phyloP scores from a whole-genome alignment of 2,113 vertebrate species.

The Clarias macrocephalus region DNA sequence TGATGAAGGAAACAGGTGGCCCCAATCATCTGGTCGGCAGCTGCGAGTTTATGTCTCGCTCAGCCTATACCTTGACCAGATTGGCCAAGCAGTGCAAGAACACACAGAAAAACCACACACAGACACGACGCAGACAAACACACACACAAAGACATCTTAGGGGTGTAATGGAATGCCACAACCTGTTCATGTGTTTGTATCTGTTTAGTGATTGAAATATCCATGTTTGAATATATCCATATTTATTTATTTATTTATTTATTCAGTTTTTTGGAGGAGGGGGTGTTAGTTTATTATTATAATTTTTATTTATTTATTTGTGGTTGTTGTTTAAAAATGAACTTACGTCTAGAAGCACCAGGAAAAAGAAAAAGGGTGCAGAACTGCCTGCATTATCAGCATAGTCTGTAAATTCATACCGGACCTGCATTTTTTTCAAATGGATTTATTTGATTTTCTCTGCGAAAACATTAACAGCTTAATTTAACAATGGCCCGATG shows the following conservation, averaged over 20 bases:
- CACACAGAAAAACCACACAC: conserved; percentile 36
- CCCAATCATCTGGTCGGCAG: conserved; percentile 59
- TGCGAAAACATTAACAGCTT: neutral
- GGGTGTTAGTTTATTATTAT: no score
- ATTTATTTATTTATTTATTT: neutral
- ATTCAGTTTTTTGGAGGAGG: no score
- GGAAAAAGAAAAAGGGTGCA: neutral
- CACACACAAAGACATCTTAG: neutral
- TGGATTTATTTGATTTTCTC: neutral
- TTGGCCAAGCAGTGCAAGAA: conserved; percentile 21
- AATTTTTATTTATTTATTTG: neutral
- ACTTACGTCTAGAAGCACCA: neutral
- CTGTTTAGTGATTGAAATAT: neutral
- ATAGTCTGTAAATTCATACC: neutral
- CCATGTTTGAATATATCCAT: neutral
- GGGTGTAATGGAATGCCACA: neutral
- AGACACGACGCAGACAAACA: conserved; percentile 29
- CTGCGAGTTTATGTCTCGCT: conserved; percentile 54
- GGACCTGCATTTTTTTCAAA: neutral
- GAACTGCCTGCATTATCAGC: neutral
- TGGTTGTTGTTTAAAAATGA: neutral
- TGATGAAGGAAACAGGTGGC: conserved; percentile 61
- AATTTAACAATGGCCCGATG: neutral
- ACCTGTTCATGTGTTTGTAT: neutral
- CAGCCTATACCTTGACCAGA: conserved; percentile 54